Evolutionary conservation across 2,888 invertebrate species (phyloP).

Genomic region (Gasteruption jaculator): DNA sequence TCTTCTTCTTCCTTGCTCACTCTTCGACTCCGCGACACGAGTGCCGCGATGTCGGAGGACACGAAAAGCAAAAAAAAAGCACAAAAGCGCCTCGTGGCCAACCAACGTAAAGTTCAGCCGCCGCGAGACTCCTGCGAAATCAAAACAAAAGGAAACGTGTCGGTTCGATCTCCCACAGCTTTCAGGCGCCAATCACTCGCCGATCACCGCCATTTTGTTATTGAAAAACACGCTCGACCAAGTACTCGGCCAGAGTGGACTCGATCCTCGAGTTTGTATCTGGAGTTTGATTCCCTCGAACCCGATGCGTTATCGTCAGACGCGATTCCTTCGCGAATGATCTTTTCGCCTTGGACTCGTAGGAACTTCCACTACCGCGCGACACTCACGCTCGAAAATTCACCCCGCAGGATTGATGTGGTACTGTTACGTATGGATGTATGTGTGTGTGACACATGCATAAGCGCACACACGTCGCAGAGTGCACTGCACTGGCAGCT

Average conservation of each 20-base stretch:
- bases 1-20: too few relatives aligned
- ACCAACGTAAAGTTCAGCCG: not conserved
- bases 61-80: too few relatives aligned
- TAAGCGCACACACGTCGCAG: too few relatives aligned
- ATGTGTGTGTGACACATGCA: too few relatives aligned
- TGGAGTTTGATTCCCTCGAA: too few relatives aligned
- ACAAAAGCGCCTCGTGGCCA: not conserved
- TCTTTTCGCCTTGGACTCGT: not conserved
- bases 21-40: too few relatives aligned
- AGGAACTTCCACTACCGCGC: slow-evolving; percentile 20
- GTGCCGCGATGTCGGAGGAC: too few relatives aligned
- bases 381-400: slow-evolving; percentile 11
- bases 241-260: too few relatives aligned
- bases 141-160: slow-evolving; percentile 30
- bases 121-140: slow-evolving; percentile 14
- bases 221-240: too few relatives aligned
- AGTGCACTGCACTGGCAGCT: slow-evolving; percentile 24
- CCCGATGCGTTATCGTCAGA: slow-evolving; percentile 26
- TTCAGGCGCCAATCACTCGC: slow-evolving; percentile 38
- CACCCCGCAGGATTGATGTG: not conserved
- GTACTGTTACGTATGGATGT: slow-evolving; percentile 10
- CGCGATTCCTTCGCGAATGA: slow-evolving; percentile 20
- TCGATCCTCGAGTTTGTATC: too few relatives aligned
- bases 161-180: slow-evolving; percentile 29
- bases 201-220: slow-evolving; percentile 50